Conservation (phyloP, 1,140 invertebrate species). For the Pseudomyrmex sp. region DNA sequence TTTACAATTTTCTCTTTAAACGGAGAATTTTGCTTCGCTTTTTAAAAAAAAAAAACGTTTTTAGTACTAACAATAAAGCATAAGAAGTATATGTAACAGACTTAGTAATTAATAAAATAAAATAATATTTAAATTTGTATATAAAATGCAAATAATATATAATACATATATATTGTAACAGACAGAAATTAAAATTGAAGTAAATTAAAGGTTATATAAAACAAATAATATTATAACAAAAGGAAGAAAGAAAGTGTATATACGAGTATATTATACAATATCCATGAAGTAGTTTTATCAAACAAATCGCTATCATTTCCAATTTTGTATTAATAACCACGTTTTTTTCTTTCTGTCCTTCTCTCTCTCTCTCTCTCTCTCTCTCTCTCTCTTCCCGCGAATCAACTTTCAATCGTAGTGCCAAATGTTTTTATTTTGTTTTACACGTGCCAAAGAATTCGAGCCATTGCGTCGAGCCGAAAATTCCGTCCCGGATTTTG, state of each 20-base stretch:
- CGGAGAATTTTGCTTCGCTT: background rate
- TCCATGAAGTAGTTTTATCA: conserved; percentile 2
- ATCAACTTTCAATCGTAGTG: conserved; percentile 34
- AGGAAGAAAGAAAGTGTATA: background rate
- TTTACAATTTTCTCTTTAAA: background rate
- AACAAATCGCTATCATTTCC: background rate
- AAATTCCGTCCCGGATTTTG: conserved; percentile 72
- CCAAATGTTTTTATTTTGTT: conserved; percentile 70
- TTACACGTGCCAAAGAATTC: conserved; percentile 71
- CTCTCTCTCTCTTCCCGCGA: background rate
- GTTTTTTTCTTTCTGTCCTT: background rate
- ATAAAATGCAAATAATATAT: background rate
- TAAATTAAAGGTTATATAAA: background rate
- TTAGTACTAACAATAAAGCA: background rate
- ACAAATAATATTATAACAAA: background rate
- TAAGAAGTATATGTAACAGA: background rate
- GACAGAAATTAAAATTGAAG: background rate
- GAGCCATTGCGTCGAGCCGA: conserved; percentile 67
- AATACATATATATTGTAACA: background rate
- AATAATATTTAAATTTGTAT: background rate
- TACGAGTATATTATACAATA: background rate
- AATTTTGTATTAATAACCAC: conserved; percentile 29
- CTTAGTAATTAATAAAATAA: background rate
- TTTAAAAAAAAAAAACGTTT: background rate
- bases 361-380: too few species aligned